A percentile compares a stretch with the other conserved stretches of the same genome.
Conservation (phyloP, 2,113 vertebrate species). For the Telmatochromis bifrenatus region DNA sequence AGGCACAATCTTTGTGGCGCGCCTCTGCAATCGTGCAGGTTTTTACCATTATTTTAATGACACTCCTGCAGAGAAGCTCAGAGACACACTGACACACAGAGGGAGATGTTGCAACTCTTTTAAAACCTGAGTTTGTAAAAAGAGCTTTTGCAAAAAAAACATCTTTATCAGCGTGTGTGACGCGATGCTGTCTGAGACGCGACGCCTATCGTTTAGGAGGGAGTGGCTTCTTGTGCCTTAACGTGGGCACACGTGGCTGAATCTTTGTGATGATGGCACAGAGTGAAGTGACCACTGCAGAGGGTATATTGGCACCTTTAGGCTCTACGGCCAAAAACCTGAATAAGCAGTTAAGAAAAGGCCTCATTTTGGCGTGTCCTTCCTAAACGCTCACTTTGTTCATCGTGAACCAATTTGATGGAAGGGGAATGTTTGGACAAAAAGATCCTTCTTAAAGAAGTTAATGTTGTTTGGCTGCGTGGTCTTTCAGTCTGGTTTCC, state of each 20-base stretch:
- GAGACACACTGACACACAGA: not conserved
- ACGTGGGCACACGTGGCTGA: fast-evolving
- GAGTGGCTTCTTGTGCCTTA: not conserved
- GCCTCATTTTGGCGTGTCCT: fast-evolving
- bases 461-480: not conserved
- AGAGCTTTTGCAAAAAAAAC: not conserved
- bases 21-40: not conserved
- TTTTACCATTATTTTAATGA: not conserved
- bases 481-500: not conserved
- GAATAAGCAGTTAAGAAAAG: not conserved
- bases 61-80: not conserved
- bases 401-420: fast-evolving
- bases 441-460: not conserved
- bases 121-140: fast-evolving
- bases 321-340: not conserved
- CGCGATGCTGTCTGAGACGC: fast-evolving
- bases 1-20: not conserved
- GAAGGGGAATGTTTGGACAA: not conserved
- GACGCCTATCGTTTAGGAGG: not conserved
- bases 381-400: not conserved
- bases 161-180: not conserved
- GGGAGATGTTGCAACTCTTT: fast-evolving
- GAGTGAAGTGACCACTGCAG: not conserved
- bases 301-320: not conserved
- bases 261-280: not conserved